A percentile compares a stretch with the other conserved stretches of the same genome.
Conservation (phyloP, 2,797 vertebrate genomes). For the Momotus momota region DNA sequence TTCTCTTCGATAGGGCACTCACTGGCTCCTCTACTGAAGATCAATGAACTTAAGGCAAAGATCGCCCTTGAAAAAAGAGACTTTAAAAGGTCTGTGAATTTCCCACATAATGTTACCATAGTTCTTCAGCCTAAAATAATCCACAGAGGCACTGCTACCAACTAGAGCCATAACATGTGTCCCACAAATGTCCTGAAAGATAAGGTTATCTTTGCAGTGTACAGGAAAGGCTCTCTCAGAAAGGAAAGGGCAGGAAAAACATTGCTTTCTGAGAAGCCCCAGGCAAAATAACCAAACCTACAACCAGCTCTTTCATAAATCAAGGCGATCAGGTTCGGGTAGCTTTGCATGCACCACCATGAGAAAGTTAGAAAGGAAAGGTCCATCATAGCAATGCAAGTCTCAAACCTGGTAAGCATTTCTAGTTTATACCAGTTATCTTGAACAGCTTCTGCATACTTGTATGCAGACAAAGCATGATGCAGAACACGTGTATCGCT, state of each 20-base stretch:
- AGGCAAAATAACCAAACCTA: background rate
- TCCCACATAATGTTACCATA: background rate
- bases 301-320: background rate
- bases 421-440: background rate
- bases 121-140: background rate
- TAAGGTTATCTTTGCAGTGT: background rate
- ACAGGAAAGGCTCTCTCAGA: background rate
- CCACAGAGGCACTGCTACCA: background rate
- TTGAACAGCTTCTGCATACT: background rate
- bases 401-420: background rate
- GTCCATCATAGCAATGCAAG: background rate
- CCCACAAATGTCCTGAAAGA: background rate
- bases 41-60: background rate
- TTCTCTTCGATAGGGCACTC: background rate
- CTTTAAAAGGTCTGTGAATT: background rate
- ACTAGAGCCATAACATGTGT: background rate
- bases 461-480: background rate
- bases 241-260: constrained; percentile 6
- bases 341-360: background rate
- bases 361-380: background rate
- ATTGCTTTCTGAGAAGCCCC: background rate
- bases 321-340: background rate
- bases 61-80: background rate
- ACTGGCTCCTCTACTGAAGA: background rate
- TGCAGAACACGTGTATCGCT: background rate